Conservation (phyloP, 2,113 vertebrate genomes). For the Notothenia coriiceps region DNA sequence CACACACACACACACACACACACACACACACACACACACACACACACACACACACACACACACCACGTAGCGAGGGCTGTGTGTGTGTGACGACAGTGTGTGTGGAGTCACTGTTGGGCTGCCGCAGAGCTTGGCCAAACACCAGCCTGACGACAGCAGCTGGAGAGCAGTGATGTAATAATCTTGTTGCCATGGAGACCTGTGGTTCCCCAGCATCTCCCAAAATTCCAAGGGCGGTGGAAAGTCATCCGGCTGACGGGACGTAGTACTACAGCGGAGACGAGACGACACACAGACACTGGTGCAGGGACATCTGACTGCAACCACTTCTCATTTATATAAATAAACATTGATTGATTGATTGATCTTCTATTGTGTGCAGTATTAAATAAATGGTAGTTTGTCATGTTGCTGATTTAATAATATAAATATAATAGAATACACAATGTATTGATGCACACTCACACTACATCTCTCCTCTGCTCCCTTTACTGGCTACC, state of each 20-base stretch:
- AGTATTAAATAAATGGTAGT: neutral
- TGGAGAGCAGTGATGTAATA: slow-evolving; percentile 79
- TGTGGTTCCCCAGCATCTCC: slow-evolving; percentile 70
- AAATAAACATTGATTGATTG: too few species aligned
- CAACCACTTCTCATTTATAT: neutral
- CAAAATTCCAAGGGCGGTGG: slow-evolving; percentile 78
- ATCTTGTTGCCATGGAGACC: slow-evolving; percentile 83
- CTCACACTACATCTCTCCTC: too few species aligned
- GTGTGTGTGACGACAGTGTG: slow-evolving; percentile 30
- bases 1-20: too few species aligned
- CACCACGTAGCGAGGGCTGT: slow-evolving; percentile 2
- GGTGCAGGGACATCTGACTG: neutral
- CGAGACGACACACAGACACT: slow-evolving; percentile 12
- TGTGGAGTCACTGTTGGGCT: slow-evolving; percentile 62
- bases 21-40: too few species aligned
- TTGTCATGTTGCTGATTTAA: neutral
- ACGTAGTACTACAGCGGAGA: slow-evolving; percentile 30
- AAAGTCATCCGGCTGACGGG: slow-evolving; percentile 74
- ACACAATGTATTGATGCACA: too few species aligned
- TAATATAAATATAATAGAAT: neutral
- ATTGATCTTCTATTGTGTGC: neutral
- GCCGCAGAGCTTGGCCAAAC: slow-evolving; percentile 72
- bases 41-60: too few species aligned
- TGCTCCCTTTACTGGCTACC: too few species aligned
- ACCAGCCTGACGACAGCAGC: slow-evolving; percentile 77